A percentile compares a stretch with the other conserved stretches of the same genome.
phyloP scores from a whole-genome alignment of 2,797 vertebrate genomes.

The Arremon brunneinucha region DNA sequence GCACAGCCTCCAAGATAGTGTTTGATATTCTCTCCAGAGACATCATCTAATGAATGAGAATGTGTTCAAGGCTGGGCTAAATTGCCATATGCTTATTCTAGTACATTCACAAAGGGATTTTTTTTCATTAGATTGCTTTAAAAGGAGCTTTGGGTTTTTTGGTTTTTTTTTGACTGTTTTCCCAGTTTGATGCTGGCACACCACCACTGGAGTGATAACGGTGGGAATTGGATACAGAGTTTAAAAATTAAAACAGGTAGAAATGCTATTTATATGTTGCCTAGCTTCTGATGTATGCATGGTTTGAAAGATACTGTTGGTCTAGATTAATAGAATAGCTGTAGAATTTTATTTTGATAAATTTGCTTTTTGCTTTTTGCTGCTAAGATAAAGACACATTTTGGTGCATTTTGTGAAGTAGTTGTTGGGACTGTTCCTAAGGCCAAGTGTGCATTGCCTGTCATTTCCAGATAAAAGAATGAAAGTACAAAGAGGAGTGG shows the following conservation, averaged over 20 bases:
- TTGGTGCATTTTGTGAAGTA: not conserved
- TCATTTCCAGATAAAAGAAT: not conserved
- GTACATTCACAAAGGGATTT: not conserved
- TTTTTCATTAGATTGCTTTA: not conserved
- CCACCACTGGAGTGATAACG: not conserved
- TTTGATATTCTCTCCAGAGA: conserved; percentile 4
- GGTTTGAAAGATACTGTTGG: not conserved
- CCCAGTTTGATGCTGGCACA: not conserved
- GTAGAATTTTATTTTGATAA: not conserved
- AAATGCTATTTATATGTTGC: not conserved
- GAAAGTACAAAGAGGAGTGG: not conserved
- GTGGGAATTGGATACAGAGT: not conserved
- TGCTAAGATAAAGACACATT: not conserved
- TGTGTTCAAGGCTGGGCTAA: conserved; percentile 8
- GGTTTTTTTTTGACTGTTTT: not conserved
- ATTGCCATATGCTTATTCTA: conserved; percentile 10
- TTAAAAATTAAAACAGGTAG: not conserved
- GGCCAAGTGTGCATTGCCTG: not conserved
- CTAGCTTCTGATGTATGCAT: not conserved
- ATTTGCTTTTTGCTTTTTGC: not conserved
- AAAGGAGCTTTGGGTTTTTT: not conserved
- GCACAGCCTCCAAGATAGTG: not conserved
- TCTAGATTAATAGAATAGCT: not conserved
- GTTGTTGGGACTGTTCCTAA: not conserved
- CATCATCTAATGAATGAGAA: conserved; percentile 9